Conservation (phyloP, 2,888 invertebrate species). For the Agrochola circellaris region DNA sequence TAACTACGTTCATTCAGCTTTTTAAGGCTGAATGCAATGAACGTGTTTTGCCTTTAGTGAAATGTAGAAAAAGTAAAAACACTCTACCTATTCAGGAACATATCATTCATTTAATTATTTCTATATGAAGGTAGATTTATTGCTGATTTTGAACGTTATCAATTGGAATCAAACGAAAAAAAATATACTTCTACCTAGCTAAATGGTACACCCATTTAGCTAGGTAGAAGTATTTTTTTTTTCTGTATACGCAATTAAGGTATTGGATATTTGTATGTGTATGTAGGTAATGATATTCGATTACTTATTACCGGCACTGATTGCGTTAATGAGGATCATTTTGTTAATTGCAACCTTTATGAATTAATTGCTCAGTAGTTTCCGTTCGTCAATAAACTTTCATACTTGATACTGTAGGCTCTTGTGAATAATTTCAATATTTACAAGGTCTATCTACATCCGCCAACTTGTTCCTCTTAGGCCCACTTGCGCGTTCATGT, state of each 20-base stretch:
- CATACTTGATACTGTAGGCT: slow-evolving; percentile 7
- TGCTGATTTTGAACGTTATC: not conserved
- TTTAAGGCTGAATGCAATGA: not conserved
- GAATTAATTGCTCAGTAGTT: slow-evolving; percentile 43
- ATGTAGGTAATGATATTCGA: slow-evolving; percentile 8
- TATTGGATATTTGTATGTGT: slow-evolving; percentile 12
- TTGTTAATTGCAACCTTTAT: slow-evolving; percentile 55
- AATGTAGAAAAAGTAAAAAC: slow-evolving; percentile 9
- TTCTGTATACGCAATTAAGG: not conserved
- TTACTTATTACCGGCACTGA: slow-evolving; percentile 16
- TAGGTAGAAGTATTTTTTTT: too few relatives aligned
- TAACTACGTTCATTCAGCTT: slow-evolving; percentile 2
- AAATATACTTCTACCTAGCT: not conserved
- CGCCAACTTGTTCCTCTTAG: slow-evolving; percentile 31
- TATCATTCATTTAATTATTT: not conserved
- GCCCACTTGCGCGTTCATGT: too few relatives aligned
- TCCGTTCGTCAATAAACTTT: slow-evolving; percentile 59
- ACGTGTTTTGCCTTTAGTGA: slow-evolving; percentile 1
- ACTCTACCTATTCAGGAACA: not conserved
- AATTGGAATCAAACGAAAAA: not conserved
- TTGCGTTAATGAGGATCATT: slow-evolving; percentile 40
- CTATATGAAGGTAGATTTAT: not conserved
- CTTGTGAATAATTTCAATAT: slow-evolving; percentile 34
- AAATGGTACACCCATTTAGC: too few relatives aligned
- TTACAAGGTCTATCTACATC: slow-evolving; percentile 51